Conservation (phyloP, 1,140 invertebrate species). For the Drosophila simulans region DNA sequence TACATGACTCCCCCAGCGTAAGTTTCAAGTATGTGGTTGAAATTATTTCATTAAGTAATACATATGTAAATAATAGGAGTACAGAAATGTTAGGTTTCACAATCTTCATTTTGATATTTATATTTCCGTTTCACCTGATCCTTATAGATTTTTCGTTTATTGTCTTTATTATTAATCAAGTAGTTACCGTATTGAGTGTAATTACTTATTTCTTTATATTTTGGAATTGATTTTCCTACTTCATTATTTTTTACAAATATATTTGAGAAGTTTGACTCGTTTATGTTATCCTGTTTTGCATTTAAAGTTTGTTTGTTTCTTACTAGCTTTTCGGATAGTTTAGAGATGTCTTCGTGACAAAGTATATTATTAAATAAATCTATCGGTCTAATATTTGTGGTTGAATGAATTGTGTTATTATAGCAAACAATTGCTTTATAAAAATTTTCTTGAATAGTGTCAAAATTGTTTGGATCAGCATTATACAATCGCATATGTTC, state of each 20-base stretch:
- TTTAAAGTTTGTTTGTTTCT: constrained; percentile 4
- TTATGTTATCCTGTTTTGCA: constrained; percentile 2
- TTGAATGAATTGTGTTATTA: constrained; percentile 8
- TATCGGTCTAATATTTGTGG: neutral
- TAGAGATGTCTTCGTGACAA: neutral
- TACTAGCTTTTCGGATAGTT: neutral
- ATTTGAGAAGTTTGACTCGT: neutral
- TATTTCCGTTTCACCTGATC: too few species aligned
- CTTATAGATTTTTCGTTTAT: neutral
- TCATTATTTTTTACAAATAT: neutral
- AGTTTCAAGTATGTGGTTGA: too few species aligned
- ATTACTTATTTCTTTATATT: constrained; percentile 14
- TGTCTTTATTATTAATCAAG: constrained; percentile 6
- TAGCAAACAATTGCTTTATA: constrained; percentile 2
- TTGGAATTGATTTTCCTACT: constrained; percentile 13
- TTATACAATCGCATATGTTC: constrained; percentile 1
- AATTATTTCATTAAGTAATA: too few species aligned
- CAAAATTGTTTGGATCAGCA: constrained; percentile 2
- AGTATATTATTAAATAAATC: neutral
- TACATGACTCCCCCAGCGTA: too few species aligned
- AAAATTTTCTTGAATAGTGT: constrained; percentile 9
- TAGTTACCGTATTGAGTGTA: constrained; percentile 4
- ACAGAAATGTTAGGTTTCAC: too few species aligned
- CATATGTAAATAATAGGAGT: too few species aligned
- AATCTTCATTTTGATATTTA: too few species aligned